Base-by-base conservation (phyloP, 92 coral and sea anemone genomes). In the Phymanthus crucifer region DNA sequence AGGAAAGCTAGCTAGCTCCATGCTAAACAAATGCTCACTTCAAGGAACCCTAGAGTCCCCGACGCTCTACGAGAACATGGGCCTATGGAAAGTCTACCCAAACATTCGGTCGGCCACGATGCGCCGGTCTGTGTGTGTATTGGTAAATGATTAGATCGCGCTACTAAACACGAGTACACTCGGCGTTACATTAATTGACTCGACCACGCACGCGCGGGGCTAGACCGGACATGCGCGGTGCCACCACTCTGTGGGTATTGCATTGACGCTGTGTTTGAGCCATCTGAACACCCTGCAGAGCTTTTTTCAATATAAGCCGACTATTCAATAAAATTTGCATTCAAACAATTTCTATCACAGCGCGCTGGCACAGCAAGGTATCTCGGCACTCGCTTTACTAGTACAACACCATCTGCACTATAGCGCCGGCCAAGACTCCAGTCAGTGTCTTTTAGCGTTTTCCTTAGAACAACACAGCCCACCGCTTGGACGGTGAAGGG, bases 311-410 rank as follows among this genome's bases (percentile, higher is more conserved):
- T 93, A 88, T 93, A 80, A 86, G 90, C 88, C 82, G 92, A 94
- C 79, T 88, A 86, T 76, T 91, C 97, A 93, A 93, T 90, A 84
- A 93, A 90, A 93, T 84, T 90, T 93, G 94, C 87, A 93, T 93
- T 91, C 88, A 90, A 80, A 87, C 88, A 90, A 93, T 90, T 91
- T 93, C 83, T 40, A 74, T 84, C 97, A 78, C 94, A 87, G 97
- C 88, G 78, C 48, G 86, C 19, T 4, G 1, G 31, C 86, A 58
- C 86, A 82, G 86, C 86, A 65, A 40, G 73, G 38, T 77, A 37
- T 38, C 82, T 24, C 82, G 7, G 16, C 69, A 33, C 18, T 69
- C 54, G 66, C 56, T 74, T 77, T 61, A 3, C 68, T 36, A 9
- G 26, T 17, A 38, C 72, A n/a, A 37, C n/a, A n/a, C 54, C 81